Base-by-base conservation (phyloP, 2,113 vertebrate genomes). In the Melanerpes aurifrons region DNA sequence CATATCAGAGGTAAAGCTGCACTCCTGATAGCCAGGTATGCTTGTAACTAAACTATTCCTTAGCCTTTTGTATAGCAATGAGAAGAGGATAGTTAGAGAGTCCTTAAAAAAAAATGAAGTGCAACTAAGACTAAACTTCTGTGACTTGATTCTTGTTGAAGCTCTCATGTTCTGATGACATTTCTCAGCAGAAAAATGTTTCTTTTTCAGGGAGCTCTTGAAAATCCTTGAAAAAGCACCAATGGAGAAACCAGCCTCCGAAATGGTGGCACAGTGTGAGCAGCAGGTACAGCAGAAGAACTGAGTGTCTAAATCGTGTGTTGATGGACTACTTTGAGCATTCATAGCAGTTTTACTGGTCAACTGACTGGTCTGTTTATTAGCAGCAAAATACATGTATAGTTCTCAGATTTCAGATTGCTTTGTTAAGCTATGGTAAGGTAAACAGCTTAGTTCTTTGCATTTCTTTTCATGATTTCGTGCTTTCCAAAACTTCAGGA, bases 211-310 rank as follows among this genome's bases (percentile, higher is more conserved):
- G 94, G 98, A 99, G 86, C 98, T 98, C 68, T 83, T 98, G 91
- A 98, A 98, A 95, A 95, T 98, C 56, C 90, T 98, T 90, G 98
- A 98, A 92, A 98, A 98, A 84, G 73, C 96, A 15, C 95, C 97
- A 21, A 97, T 98, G 74, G 98, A 98, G 91, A 99, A 98, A 95
- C 98, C 98, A 84, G 97, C 97, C 6, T 97, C 97, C 76, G 98
- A 98, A 50, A 95, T 98, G 45, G 91, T 92, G 4, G 57, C 95
- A 73, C 97, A 79, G 70, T 98, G 93, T 87, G 98, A 99, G 58
- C 98, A 98, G 59, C 98, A 98, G 98, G 99, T 99, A 93, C 66
- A 92, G 21, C 24, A 54, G 40, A 20, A 64, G 58, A 32, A 63
- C 9, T 31, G 32, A 68, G n/a, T 63, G 7, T 67, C 6, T 84